Evolutionary conservation across 2,888 invertebrate genomes (phyloP), one percentile per base, ranked within the genome.

Genomic region (Aplocera efformata): DNA sequence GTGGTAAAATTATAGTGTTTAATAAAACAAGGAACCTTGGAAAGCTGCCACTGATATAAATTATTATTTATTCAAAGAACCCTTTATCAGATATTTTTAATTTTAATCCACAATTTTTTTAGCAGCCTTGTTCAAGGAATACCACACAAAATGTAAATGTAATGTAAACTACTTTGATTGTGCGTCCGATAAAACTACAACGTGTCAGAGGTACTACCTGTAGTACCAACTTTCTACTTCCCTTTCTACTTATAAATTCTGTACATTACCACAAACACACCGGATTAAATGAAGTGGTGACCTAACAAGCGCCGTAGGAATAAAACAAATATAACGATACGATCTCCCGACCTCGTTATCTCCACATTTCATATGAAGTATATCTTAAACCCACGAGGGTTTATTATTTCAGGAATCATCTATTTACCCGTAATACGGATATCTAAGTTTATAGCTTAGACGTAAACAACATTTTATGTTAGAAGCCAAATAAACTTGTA

Each of bases 281-380:
- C 38, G 42, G 27, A 56, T 56, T 56, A 64, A 69, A 68, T 57
- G 53, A 62, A 58, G 52, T 58, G 59, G 58, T 60, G 50, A 55
- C 60, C 64, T 76, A 79, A 78, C 75, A 72, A 78, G 70, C 62
- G 53, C 64, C 62, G 61, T 69, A 66, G 63, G 62, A 63, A 76
- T 72, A 64, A 67, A 68, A 72, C 67, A 68, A 67, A 74, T 72
- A 72, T 73, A 75, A 77, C 67, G 70, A 66, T 56, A 63, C 58
- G 60, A 63, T 69, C 66, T 63, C 51, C 56, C 49, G 54, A 54
- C 64, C 75, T 79, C 71, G 79, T 79, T 79, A 79, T 74, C 66
- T 67, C 58, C 48, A 44, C 57, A 55, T 66, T 63, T 67, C 56
- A 60, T 61, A 61, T 58, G 60, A 61, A 60, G 56, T 60, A 58